These are phyloP conservation scores for Sceliomorpha sp. DNA, from an alignment of 2,888 invertebrate species.

Conservation along the genomic window DNA sequence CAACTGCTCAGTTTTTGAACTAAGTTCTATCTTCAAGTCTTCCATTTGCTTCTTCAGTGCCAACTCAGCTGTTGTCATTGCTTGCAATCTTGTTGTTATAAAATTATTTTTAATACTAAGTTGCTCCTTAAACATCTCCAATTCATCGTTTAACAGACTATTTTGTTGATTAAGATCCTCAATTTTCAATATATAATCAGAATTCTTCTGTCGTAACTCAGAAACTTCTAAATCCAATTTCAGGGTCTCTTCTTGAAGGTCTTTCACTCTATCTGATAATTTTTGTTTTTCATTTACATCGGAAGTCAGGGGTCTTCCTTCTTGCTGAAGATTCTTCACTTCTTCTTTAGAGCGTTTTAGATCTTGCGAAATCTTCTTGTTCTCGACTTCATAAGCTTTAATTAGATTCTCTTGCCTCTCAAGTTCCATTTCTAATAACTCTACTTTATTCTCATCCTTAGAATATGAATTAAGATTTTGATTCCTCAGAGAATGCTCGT, in stretches of 20 bases:
- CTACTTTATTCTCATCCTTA: constrained; percentile 64
- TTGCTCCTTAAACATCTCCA: constrained; percentile 72
- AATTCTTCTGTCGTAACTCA: constrained; percentile 70
- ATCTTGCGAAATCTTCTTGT: constrained; percentile 72
- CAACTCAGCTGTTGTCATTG: constrained; percentile 70
- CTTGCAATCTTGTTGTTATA: constrained; percentile 72
- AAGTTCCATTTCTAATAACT: constrained; percentile 69
- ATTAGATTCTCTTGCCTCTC: constrained; percentile 74
- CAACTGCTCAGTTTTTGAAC: constrained; percentile 73
- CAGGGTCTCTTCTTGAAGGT: constrained; percentile 70
- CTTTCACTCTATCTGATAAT: constrained; percentile 69
- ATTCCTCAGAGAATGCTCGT: constrained; percentile 68
- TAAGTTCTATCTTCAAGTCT: constrained; percentile 71
- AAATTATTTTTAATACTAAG: constrained; percentile 73
- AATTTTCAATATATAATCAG: constrained; percentile 66
- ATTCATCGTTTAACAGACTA: constrained; percentile 70
- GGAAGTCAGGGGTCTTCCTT: no score
- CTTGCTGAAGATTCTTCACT: constrained; percentile 62
- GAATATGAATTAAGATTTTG: constrained; percentile 54
- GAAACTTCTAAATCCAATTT: constrained; percentile 71
- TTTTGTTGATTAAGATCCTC: constrained; percentile 74
- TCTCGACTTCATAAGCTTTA: constrained; percentile 73
- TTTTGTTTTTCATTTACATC: constrained; percentile 62
- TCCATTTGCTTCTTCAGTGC: constrained; percentile 73
- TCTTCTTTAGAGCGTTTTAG: constrained; percentile 71